Evolutionary conservation across 2,113 vertebrate genomes (phyloP), one percentile per base, ranked within the genome.

Genomic region (Pluvialis apricaria): DNA sequence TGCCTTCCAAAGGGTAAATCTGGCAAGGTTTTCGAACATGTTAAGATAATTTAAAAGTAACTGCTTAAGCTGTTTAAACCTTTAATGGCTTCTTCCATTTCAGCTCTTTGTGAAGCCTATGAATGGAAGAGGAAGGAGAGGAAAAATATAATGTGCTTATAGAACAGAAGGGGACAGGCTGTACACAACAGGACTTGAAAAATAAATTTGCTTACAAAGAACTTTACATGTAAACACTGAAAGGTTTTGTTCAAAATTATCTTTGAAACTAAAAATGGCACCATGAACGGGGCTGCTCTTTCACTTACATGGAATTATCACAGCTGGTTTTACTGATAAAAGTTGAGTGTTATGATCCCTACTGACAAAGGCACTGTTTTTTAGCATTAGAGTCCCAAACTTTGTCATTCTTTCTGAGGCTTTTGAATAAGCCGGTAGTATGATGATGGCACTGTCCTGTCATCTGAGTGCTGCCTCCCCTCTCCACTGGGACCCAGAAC

Each of bases 11-110:
- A 83, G 75, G 79, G 85, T 93, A 96, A 97, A 94, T 91, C 38
- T 94, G 70, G 83, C 75, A 82, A 95, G 94, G 70, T 83, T 71
- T 96, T 82, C 40, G 72, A 94, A 87, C 81, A 75, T 83, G 66
- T 78, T 96, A 94, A 71, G 68, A 94, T 95, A 91, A 97, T 95
- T 95, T 90, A 55, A 88, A 96, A 94, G 85, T 88, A 86, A 91
- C 47, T 92, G 62, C 80, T 93, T 64, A 94, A 91, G 66, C 92
- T 97, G 77, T 86, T 97, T 93, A 96, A 94, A 61, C 79, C 88
- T 96, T 58, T 31, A 97, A 95, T 87, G 55, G 84, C 68, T 96
- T 61, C 62, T 96, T 82, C 66, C 76, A 45, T 87, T 96, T 82
- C 79, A 80, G 66, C 36, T 29, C 58, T 88, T 88, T 65, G 34